Evolutionary conservation across 2,113 vertebrate species (phyloP).

Genomic region (Poecile atricapillus): DNA sequence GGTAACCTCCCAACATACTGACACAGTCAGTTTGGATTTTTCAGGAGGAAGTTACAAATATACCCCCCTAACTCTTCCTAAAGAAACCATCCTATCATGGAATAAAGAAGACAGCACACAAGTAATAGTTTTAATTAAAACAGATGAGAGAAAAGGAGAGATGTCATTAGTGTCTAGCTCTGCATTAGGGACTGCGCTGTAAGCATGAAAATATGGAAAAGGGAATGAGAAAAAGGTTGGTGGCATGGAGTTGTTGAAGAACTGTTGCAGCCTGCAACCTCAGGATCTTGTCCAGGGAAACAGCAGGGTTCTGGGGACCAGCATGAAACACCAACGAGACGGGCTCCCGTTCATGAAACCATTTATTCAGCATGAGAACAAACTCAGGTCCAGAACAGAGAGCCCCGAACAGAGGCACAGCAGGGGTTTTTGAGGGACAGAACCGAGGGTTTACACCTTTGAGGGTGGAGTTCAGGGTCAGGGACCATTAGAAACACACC

Average conservation of each 20-base stretch:
- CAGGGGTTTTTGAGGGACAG: too few species aligned
- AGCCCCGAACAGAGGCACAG: too few species aligned
- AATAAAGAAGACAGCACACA: background rate
- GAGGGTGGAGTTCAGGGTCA: too few species aligned
- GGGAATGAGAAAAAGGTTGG: background rate
- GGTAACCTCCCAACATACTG: rapidly evolving
- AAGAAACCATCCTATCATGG: background rate
- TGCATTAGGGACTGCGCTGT: background rate
- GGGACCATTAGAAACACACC: too few species aligned
- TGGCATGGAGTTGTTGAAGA: background rate
- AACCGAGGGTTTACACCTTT: too few species aligned
- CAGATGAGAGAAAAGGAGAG: background rate
- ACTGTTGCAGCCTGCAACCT: too few species aligned
- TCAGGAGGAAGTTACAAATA: background rate
- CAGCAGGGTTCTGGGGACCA: too few species aligned
- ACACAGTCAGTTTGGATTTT: background rate
- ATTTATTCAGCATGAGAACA: too few species aligned
- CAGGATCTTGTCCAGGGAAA: too few species aligned
- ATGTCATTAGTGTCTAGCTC: background rate
- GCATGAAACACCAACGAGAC: too few species aligned
- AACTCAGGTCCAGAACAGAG: too few species aligned
- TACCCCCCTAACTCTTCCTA: background rate
- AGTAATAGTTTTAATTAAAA: background rate
- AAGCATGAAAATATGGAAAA: background rate
- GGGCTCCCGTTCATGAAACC: too few species aligned